phyloP scores from a whole-genome alignment of 2,113 vertebrate species.

The Gallinago undulata region DNA sequence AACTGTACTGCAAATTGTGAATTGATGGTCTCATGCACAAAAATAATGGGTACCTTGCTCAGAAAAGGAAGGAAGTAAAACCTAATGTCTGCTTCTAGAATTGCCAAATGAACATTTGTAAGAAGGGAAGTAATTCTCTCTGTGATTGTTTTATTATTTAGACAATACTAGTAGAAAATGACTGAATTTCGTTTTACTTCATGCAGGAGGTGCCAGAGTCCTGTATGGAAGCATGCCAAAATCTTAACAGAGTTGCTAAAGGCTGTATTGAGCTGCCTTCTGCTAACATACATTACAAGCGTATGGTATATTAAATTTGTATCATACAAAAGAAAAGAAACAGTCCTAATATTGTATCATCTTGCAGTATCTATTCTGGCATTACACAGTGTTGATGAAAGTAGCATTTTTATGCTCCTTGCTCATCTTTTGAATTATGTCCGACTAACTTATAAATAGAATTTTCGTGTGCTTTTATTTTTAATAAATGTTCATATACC shows the following conservation, averaged over 20 bases:
- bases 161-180: neutral
- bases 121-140: neutral
- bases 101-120: neutral
- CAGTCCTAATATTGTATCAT: neutral
- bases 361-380: neutral
- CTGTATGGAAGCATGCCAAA: neutral
- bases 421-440: neutral
- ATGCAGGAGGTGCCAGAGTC: neutral
- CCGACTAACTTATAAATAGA: neutral
- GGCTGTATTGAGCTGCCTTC: neutral
- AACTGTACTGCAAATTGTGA: neutral
- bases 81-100: neutral
- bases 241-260: slow-evolving; percentile 9
- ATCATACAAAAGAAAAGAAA: neutral
- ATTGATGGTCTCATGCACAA: neutral
- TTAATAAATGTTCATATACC: neutral
- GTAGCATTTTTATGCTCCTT: neutral
- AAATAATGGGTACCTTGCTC: neutral
- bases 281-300: neutral
- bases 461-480: neutral
- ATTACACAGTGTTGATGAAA: neutral
- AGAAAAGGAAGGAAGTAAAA: neutral
- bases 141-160: neutral
- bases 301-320: neutral
- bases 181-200: slow-evolving; percentile 2